phyloP scores from a whole-genome alignment of 2,888 invertebrate species.

The Torymus texanus region DNA sequence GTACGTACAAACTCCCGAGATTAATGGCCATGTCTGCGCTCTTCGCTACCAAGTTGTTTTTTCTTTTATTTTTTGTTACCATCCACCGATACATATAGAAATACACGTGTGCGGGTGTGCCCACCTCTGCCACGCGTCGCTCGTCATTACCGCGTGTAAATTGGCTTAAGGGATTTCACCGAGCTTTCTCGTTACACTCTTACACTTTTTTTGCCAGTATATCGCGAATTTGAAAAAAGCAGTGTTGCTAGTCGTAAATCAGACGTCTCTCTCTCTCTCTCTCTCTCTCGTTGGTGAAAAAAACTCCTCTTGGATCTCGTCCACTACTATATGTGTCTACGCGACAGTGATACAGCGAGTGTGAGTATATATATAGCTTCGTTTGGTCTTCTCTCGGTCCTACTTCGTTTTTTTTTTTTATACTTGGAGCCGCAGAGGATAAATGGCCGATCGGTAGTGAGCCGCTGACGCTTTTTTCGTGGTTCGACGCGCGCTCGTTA shows the following conservation, averaged over 20 bases:
- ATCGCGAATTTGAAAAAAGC: not conserved
- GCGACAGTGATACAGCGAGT: slow-evolving; percentile 34
- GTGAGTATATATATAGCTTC: not conserved
- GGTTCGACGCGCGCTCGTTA: slow-evolving; percentile 9
- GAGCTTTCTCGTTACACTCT: slow-evolving; percentile 62
- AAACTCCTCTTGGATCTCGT: not conserved
- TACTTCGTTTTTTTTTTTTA: slow-evolving; percentile 17
- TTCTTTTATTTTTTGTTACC: not conserved
- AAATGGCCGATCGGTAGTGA: slow-evolving; percentile 17
- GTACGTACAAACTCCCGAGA: slow-evolving; percentile 7
- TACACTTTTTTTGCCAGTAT: slow-evolving; percentile 1
- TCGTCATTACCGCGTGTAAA: slow-evolving; percentile 64
- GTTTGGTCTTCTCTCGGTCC: not conserved
- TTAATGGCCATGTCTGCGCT: slow-evolving; percentile 23
- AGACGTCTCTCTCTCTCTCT: slow-evolving; percentile 9
- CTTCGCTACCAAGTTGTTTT: slow-evolving; percentile 31
- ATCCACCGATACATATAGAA: slow-evolving; percentile 7
- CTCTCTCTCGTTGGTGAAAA: too few species aligned
- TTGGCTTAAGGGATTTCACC: slow-evolving; percentile 73
- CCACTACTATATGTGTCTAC: not conserved
- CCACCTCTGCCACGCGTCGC: not conserved
- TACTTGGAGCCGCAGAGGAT: slow-evolving; percentile 27
- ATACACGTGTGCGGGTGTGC: too few species aligned
- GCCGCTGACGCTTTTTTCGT: not conserved
- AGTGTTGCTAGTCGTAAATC: slow-evolving; percentile 38